Conservation (phyloP, 2,797 vertebrate species). For the Lepilemur septentrionalis region DNA sequence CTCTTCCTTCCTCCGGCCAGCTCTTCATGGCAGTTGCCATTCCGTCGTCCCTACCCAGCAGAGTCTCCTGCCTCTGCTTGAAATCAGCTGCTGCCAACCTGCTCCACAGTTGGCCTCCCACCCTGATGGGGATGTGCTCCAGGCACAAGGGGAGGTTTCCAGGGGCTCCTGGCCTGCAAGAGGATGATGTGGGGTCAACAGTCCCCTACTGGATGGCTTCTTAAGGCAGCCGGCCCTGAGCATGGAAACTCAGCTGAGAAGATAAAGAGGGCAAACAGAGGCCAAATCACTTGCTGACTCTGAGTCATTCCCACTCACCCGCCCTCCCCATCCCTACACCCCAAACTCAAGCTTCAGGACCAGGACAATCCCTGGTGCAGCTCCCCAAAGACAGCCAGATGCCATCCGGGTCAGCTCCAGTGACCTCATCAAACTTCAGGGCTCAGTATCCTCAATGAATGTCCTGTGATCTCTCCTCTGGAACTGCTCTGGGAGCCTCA, state of each 20-base stretch:
- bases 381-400: not conserved
- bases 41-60: fast-evolving
- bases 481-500: not conserved
- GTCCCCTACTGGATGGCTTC: not conserved
- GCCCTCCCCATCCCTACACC: fast-evolving
- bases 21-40: not conserved
- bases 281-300: not conserved
- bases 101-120: not conserved
- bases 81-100: not conserved
- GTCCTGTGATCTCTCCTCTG: not conserved
- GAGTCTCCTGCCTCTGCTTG: not conserved
- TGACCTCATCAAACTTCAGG: not conserved
- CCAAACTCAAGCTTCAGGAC: not conserved
- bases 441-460: not conserved
- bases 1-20: too few species aligned
- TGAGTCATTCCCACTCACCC: not conserved
- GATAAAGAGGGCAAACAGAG: too few species aligned
- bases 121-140: not conserved
- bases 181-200: not conserved
- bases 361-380: not conserved
- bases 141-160: not conserved
- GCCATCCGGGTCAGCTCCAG: not conserved
- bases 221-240: not conserved
- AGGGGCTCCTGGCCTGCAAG: not conserved
- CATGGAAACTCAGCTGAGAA: not conserved